These are phyloP conservation scores for Oncorhynchus kisutch DNA, from an alignment of 2,113 vertebrate genomes.

Conservation along the genomic window DNA sequence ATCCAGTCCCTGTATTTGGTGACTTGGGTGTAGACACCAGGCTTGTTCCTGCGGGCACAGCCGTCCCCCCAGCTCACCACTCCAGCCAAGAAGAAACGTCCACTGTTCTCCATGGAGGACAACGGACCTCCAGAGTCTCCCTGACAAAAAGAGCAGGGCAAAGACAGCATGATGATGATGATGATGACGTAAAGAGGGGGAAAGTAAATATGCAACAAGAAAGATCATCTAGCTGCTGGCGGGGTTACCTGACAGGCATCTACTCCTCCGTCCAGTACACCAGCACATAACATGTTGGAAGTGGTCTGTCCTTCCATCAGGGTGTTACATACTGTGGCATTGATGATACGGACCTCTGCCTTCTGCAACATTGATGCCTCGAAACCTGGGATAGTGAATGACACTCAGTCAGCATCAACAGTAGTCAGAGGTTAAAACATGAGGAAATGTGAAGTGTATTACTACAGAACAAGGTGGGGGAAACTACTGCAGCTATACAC, in stretches of 20 bases:
- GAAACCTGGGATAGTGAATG: conserved; percentile 16
- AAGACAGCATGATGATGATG: neutral
- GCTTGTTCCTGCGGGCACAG: conserved; percentile 79
- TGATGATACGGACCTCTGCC: conserved; percentile 84
- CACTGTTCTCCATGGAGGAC: conserved; percentile 54
- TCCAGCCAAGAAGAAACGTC: conserved; percentile 77
- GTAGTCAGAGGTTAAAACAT: too few species aligned
- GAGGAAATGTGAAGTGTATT: too few species aligned
- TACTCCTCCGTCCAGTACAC: conserved; percentile 80
- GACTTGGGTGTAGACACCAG: conserved; percentile 79
- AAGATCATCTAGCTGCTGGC: neutral
- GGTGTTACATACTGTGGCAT: conserved; percentile 73
- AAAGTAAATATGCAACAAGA: too few species aligned
- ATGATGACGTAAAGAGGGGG: neutral
- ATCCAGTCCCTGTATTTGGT: conserved; percentile 83
- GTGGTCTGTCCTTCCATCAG: conserved; percentile 74
- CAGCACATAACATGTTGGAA: conserved; percentile 82
- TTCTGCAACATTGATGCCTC: conserved; percentile 80
- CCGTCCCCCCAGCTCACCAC: conserved; percentile 91
- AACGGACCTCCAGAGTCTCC: conserved; percentile 84
- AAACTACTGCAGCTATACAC: neutral
- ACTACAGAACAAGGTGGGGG: too few species aligned
- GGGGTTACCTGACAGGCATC: conserved; percentile 87
- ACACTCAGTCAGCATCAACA: neutral
- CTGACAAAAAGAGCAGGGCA: conserved; percentile 56